These are phyloP conservation scores for Drosophila malerkotliana DNA, from an alignment of 1,140 invertebrate genomes.

Conservation along the genomic window DNA sequence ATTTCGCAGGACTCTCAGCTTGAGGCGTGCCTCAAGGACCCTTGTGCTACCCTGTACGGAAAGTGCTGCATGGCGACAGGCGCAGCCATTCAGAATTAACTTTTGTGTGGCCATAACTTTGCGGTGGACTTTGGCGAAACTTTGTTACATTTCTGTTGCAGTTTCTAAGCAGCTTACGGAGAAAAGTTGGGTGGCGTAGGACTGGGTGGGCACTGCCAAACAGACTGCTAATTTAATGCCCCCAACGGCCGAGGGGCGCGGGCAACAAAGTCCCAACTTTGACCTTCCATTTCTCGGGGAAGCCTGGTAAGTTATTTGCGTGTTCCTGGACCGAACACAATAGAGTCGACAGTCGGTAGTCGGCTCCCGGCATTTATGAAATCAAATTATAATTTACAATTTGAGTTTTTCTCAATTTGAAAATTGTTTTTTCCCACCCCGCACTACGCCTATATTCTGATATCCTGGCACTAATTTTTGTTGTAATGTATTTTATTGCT, in stretches of 20 bases:
- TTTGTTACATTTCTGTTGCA: slow-evolving; percentile 63
- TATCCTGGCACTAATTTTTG: slow-evolving; percentile 6
- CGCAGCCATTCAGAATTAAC: slow-evolving; percentile 50
- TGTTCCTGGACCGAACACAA: slow-evolving; percentile 45
- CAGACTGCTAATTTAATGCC: slow-evolving; percentile 56
- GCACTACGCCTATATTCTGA: not conserved
- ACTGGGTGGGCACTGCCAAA: slow-evolving; percentile 7
- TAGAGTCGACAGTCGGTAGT: slow-evolving; percentile 7
- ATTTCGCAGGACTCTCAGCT: not conserved
- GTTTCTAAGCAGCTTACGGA: slow-evolving; percentile 53
- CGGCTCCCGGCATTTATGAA: slow-evolving; percentile 24
- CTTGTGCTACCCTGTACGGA: slow-evolving; percentile 30
- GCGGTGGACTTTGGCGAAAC: slow-evolving; percentile 58
- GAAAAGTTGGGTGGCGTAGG: slow-evolving; percentile 25
- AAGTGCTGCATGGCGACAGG: slow-evolving; percentile 50
- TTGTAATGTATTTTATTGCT: slow-evolving; percentile 56
- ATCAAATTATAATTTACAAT: slow-evolving; percentile 66
- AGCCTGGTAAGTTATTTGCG: slow-evolving; percentile 48
- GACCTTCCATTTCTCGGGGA: slow-evolving; percentile 14
- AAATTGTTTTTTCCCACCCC: slow-evolving; percentile 47
- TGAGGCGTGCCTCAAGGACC: not conserved
- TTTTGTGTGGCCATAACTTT: slow-evolving; percentile 64
- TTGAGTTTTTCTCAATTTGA: slow-evolving; percentile 43
- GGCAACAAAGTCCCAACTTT: slow-evolving; percentile 42
- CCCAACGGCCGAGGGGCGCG: not conserved